Conservation (phyloP, 2,113 vertebrate genomes). For the Sciurus niger region DNA sequence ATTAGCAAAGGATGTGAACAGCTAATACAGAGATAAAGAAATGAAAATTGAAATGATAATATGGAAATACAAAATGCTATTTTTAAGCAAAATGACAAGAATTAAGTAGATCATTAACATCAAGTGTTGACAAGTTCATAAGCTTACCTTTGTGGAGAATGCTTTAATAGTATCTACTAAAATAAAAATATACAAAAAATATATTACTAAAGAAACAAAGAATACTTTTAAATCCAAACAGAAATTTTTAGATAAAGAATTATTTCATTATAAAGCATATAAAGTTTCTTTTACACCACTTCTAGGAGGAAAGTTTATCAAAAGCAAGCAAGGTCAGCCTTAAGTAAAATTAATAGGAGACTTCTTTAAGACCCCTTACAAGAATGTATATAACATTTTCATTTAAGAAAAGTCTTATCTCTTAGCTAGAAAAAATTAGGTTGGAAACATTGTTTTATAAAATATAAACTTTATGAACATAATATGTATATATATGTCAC, state of each 20-base stretch:
- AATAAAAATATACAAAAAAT: constrained; percentile 46
- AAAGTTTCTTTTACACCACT: not conserved
- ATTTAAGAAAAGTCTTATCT: constrained; percentile 4
- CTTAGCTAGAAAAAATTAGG: not conserved
- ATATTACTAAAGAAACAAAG: not conserved
- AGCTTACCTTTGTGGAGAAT: not conserved
- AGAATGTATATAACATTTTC: not conserved
- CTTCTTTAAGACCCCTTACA: not conserved
- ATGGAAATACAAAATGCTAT: not conserved
- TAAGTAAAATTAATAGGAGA: constrained; percentile 16
- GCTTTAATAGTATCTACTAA: constrained; percentile 10
- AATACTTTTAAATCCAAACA: not conserved
- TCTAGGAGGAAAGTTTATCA: constrained; percentile 26
- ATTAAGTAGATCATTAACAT: not conserved
- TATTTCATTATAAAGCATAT: not conserved
- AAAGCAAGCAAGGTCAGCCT: not conserved
- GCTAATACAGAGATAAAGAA: constrained; percentile 47
- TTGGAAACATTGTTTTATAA: constrained; percentile 1
- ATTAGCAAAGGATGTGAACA: not conserved
- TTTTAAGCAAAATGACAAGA: constrained; percentile 6
- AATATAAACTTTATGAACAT: constrained; percentile 11
- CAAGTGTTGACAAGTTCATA: not conserved
- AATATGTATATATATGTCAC: not conserved
- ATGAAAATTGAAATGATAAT: constrained; percentile 33
- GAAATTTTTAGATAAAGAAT: not conserved